These are phyloP conservation scores for Conus canariensis DNA, from an alignment of 2,888 invertebrate genomes.

Conservation along the genomic window DNA sequence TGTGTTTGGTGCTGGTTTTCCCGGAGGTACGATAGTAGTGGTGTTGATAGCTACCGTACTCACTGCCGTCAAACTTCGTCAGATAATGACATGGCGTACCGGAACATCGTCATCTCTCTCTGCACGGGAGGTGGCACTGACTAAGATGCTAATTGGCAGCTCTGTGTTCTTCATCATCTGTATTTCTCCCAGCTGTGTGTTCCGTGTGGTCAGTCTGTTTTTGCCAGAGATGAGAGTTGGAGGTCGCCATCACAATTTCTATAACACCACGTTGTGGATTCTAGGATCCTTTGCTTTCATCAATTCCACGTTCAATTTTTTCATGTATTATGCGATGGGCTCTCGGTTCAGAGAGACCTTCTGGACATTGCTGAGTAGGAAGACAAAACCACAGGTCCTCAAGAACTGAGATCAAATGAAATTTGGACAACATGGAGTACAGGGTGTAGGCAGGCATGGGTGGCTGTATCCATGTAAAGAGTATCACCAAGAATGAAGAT, in stretches of 20 bases:
- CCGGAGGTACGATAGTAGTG: not conserved
- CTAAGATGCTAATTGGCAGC: constrained; percentile 12
- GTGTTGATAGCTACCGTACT: constrained; percentile 7
- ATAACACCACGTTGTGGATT: not conserved
- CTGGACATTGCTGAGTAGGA: not conserved
- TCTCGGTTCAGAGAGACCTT: not conserved
- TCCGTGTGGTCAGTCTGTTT: not conserved
- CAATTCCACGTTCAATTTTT: constrained; percentile 11
- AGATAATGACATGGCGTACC: not conserved
- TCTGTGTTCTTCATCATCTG: not conserved
- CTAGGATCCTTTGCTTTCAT: not conserved
- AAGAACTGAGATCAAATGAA: not conserved
- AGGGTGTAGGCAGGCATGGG: no score
- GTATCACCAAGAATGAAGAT: no score
- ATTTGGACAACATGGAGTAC: no score
- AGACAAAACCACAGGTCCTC: not conserved
- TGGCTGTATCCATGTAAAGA: no score
- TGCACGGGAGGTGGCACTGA: constrained; percentile 6
- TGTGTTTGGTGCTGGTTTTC: not conserved
- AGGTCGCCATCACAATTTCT: not conserved
- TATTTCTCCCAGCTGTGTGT: not conserved
- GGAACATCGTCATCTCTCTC: not conserved
- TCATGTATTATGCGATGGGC: not conserved
- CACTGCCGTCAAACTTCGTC: not conserved
- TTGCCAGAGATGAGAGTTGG: constrained; percentile 12